These are phyloP conservation scores for Perca schrenkii DNA, from an alignment of 2,113 vertebrate species.

Conservation along the genomic window DNA sequence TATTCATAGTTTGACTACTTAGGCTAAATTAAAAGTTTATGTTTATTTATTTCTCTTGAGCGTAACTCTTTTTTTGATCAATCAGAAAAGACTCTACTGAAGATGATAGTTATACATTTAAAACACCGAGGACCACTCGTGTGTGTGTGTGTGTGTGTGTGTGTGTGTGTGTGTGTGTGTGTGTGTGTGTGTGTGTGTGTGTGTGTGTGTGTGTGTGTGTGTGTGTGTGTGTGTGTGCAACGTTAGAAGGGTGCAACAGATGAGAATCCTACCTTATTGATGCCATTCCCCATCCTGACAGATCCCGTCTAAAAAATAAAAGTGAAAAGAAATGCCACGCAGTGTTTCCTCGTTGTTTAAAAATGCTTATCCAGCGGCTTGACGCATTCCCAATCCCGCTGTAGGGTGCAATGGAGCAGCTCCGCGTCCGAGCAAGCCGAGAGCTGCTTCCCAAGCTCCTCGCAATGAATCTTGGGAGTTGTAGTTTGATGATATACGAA, in stretches of 20 bases:
- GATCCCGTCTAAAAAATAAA: background rate
- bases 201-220: background rate
- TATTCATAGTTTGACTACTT: background rate
- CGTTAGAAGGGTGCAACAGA: conserved; percentile 2
- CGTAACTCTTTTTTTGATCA: conserved; percentile 1
- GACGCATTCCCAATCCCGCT: conserved; percentile 23
- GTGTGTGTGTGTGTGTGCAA: background rate
- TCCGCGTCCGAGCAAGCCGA: conserved; percentile 13
- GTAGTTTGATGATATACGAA: conserved; percentile 45
- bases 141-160: background rate
- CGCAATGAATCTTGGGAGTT: conserved; percentile 63
- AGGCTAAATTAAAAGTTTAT: background rate
- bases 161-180: no score
- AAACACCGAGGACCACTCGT: background rate
- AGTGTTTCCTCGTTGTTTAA: background rate
- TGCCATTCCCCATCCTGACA: conserved; percentile 82
- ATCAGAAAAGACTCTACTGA: background rate
- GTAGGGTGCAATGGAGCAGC: conserved; percentile 18
- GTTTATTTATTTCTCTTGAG: background rate
- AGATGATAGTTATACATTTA: background rate
- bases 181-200: no score
- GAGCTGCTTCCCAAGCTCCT: conserved; percentile 25
- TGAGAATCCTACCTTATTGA: conserved; percentile 79
- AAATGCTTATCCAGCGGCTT: conserved; percentile 13
- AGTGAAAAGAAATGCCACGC: background rate